phyloP scores from a whole-genome alignment of 23 tunicate genomes.

The Trididemnum nubilum region DNA sequence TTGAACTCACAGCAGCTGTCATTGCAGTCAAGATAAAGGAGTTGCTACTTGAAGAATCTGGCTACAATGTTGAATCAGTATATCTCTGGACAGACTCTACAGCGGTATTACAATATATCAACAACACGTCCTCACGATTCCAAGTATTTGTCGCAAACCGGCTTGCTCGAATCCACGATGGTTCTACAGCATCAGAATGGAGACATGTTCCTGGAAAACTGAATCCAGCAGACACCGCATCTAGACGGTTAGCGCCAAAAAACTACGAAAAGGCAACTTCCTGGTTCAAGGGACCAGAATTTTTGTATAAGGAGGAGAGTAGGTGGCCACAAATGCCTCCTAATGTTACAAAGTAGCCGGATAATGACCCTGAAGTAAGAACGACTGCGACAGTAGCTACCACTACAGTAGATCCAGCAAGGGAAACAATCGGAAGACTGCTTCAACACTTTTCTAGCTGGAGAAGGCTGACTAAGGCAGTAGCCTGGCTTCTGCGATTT shows the following conservation, averaged over 20 bases:
- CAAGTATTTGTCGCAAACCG: conserved; percentile 18
- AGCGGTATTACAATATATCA: not conserved
- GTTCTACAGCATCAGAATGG: not conserved
- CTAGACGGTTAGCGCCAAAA: conserved; percentile 1
- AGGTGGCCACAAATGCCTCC: not conserved
- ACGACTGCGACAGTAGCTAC: not conserved
- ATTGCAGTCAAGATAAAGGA: not conserved
- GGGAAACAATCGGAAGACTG: not conserved
- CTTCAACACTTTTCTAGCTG: not conserved
- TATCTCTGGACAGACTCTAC: not conserved
- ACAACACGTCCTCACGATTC: not conserved
- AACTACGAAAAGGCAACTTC: not conserved
- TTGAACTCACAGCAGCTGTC: conserved; percentile 13
- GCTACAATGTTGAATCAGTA: not conserved
- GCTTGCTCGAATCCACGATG: not conserved
- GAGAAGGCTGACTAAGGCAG: not conserved
- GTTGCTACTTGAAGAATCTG: not conserved
- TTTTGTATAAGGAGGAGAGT: not conserved
- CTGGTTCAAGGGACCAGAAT: conserved; percentile 15
- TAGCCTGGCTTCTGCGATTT: too few species aligned
- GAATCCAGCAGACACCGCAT: conserved; percentile 24
- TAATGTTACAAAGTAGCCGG: not conserved
- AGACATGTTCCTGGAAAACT: not conserved
- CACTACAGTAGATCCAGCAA: not conserved
- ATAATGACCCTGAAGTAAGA: not conserved